These are phyloP conservation scores for Paralichthys olivaceus DNA, from an alignment of 2,113 vertebrate genomes.

Conservation along the genomic window DNA sequence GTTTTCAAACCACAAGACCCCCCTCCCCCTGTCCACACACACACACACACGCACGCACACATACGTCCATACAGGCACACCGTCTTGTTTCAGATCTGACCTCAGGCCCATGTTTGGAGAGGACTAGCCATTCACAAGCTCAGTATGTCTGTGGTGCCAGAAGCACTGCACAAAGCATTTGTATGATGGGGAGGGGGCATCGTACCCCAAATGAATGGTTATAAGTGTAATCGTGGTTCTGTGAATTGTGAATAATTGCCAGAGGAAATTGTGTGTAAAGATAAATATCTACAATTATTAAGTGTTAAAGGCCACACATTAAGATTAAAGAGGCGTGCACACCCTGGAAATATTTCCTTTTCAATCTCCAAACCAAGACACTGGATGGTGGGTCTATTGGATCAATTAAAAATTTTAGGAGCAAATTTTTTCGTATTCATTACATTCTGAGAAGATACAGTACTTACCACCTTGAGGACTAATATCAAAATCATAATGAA, in stretches of 20 bases:
- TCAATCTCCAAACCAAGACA: slow-evolving; percentile 3
- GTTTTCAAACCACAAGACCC: too few species aligned
- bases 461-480: too few species aligned
- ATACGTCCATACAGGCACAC: slow-evolving; percentile 21
- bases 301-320: slow-evolving; percentile 6
- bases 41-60: too few species aligned
- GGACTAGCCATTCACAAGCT: slow-evolving; percentile 79
- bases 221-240: slow-evolving; percentile 45
- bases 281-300: not conserved
- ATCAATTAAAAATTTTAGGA: too few species aligned
- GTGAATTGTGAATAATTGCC: slow-evolving; percentile 37
- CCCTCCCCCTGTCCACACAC: too few species aligned
- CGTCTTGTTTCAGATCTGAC: slow-evolving; percentile 59
- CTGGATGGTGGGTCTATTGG: not conserved
- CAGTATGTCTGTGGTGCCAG: slow-evolving; percentile 83
- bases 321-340: slow-evolving; percentile 6
- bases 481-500: too few species aligned
- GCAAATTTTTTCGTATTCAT: too few species aligned
- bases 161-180: slow-evolving; percentile 90
- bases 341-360: slow-evolving; percentile 46
- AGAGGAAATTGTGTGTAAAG: slow-evolving; percentile 15
- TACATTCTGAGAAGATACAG: too few species aligned
- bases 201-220: slow-evolving; percentile 43
- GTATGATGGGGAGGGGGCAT: slow-evolving; percentile 62
- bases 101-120: slow-evolving; percentile 79